Evolutionary conservation across 1,140 invertebrate species (phyloP).

Genomic region (Scaptomyza hsui): DNA sequence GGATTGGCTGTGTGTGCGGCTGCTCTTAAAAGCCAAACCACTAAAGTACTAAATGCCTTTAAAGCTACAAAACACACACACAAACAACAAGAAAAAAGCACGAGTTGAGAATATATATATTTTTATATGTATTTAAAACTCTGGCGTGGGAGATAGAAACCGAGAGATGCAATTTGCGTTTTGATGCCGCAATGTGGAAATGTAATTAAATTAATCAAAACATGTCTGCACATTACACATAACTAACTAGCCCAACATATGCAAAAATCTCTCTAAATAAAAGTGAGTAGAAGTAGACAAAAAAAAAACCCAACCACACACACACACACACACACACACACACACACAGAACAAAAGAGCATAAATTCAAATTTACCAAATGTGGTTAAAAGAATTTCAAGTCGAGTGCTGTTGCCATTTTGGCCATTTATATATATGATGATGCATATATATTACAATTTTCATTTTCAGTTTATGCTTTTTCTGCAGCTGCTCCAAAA

Average conservation of each 20-base stretch:
- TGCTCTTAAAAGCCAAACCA: background rate
- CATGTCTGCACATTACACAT: slow-evolving; percentile 58
- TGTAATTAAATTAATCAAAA: slow-evolving; percentile 77
- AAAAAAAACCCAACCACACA: slow-evolving; percentile 40
- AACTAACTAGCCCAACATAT: slow-evolving; percentile 51
- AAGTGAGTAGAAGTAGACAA: slow-evolving; percentile 39
- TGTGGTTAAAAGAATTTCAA: slow-evolving; percentile 73
- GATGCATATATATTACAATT: slow-evolving; percentile 47
- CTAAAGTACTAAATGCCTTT: background rate
- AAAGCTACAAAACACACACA: background rate
- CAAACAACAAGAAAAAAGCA: too few relatives aligned
- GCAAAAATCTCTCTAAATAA: slow-evolving; percentile 35
- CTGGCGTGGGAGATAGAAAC: too few relatives aligned
- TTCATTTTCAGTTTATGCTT: slow-evolving; percentile 28
- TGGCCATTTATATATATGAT: slow-evolving; percentile 26
- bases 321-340: slow-evolving; percentile 10
- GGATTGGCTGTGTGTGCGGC: background rate
- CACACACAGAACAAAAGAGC: slow-evolving; percentile 31
- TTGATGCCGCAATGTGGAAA: slow-evolving; percentile 33
- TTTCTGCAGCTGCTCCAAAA: slow-evolving; percentile 26
- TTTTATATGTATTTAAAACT: too few relatives aligned
- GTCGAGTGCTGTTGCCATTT: slow-evolving; percentile 34
- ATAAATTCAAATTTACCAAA: slow-evolving; percentile 76
- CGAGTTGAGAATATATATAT: background rate
- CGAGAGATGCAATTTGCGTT: background rate